Conservation (phyloP, 2,113 vertebrate species). For the Buteo buteo region DNA sequence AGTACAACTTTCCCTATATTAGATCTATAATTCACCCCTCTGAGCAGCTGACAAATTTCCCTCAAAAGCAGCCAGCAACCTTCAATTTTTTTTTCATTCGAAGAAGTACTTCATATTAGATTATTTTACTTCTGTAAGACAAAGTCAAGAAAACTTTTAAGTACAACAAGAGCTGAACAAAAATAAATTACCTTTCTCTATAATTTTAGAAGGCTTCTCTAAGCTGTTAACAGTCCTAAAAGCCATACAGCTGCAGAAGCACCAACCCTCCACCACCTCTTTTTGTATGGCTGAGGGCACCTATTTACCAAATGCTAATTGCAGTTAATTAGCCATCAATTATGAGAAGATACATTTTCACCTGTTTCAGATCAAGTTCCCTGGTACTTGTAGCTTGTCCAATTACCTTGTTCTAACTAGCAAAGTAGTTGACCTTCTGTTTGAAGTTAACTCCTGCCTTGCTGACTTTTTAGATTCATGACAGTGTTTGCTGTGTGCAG, state of each 20-base stretch:
- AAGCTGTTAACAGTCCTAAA: neutral
- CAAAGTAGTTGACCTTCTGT: neutral
- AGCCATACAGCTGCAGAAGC: neutral
- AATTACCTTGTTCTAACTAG: neutral
- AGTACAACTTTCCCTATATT: neutral
- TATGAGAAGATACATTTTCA: conserved; percentile 34
- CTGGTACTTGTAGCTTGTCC: neutral
- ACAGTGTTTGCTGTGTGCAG: neutral
- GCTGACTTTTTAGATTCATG: fast-evolving
- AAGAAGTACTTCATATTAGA: neutral
- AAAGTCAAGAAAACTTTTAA: neutral
- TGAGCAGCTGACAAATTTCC: neutral
- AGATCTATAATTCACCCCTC: neutral
- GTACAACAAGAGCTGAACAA: neutral
- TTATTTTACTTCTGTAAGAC: neutral
- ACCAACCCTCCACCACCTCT: fast-evolving
- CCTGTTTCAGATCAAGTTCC: conserved; percentile 43
- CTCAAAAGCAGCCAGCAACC: neutral
- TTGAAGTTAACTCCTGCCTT: neutral
- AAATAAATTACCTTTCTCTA: neutral
- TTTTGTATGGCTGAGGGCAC: neutral
- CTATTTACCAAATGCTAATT: neutral
- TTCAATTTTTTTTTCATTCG: neutral
- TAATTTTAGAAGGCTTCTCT: neutral
- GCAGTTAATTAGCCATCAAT: conserved; percentile 57